Evolutionary conservation across 2,888 invertebrate species (phyloP).

Genomic region (Conistra vaccinii): DNA sequence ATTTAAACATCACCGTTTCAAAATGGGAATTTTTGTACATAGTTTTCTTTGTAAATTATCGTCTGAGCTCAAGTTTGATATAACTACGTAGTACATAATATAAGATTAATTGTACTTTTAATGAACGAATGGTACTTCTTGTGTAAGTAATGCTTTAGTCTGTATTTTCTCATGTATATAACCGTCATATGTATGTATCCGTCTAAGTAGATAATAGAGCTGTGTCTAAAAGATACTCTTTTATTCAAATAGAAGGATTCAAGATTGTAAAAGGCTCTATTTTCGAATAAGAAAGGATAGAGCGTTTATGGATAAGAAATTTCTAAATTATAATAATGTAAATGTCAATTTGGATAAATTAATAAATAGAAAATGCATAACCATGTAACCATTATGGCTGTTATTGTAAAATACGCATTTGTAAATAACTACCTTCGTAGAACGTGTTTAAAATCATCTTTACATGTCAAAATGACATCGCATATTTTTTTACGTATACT

Average conservation of each 20-base stretch:
- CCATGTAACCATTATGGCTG: slow-evolving; percentile 1
- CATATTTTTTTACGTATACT: no score
- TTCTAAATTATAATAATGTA: slow-evolving; percentile 26
- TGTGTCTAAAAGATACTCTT: slow-evolving; percentile 52
- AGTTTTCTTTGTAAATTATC: slow-evolving; percentile 26
- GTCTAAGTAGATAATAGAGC: slow-evolving; percentile 42
- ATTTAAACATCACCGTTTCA: neutral
- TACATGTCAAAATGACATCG: neutral
- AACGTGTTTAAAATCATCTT: slow-evolving; percentile 5
- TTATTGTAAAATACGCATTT: slow-evolving; percentile 1
- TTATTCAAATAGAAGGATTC: neutral
- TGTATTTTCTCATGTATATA: slow-evolving; percentile 14
- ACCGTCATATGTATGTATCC: slow-evolving; percentile 34
- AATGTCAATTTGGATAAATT: slow-evolving; percentile 50
- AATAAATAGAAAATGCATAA: slow-evolving; percentile 8
- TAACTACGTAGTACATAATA: slow-evolving; percentile 56
- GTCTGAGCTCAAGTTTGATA: slow-evolving; percentile 56
- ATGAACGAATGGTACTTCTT: slow-evolving; percentile 27
- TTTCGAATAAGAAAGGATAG: neutral
- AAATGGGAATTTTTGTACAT: slow-evolving; percentile 32
- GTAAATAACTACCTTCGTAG: slow-evolving; percentile 6
- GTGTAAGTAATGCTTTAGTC: slow-evolving; percentile 15
- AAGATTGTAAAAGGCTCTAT: neutral
- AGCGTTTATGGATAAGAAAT: slow-evolving; percentile 3
- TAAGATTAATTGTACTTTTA: slow-evolving; percentile 30